phyloP scores from a whole-genome alignment of 2,888 invertebrate species.

The Oegoconia quadripuncta region DNA sequence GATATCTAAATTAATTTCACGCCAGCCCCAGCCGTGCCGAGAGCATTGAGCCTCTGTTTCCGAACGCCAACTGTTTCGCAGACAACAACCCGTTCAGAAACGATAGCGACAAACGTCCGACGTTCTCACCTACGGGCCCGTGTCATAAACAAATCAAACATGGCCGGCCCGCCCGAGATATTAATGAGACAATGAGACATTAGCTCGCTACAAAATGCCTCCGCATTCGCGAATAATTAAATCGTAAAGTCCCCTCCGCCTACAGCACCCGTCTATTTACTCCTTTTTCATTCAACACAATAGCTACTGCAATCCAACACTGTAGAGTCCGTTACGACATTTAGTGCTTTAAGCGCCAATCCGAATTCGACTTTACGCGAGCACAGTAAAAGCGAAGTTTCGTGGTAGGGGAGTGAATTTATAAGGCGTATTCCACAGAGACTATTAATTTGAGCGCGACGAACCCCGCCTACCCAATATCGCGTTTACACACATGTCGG shows the following conservation, averaged over 20 bases:
- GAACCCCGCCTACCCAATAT: conserved; percentile 73
- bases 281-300: conserved; percentile 80
- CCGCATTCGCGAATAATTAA: conserved; percentile 79
- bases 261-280: conserved; percentile 75
- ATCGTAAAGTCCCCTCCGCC: conserved; percentile 79
- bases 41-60: conserved; percentile 33
- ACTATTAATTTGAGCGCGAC: conserved; percentile 78
- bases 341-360: conserved; percentile 27
- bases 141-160: conserved; percentile 79
- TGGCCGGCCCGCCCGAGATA: conserved; percentile 74
- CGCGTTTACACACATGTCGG: conserved; percentile 74
- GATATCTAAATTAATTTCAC: conserved; percentile 36
- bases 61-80: conserved; percentile 28
- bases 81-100: conserved; percentile 31
- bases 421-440: conserved; percentile 72
- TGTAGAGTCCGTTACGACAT: conserved; percentile 50
- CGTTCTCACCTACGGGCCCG: conserved; percentile 59
- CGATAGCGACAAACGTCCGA: conserved; percentile 31
- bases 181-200: conserved; percentile 80
- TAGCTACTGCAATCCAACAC: conserved; percentile 72
- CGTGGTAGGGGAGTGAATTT: conserved; percentile 23
- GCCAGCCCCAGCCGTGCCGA: conserved; percentile 19
- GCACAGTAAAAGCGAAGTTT: conserved; percentile 29
- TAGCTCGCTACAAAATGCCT: conserved; percentile 79
- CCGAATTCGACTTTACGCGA: conserved; percentile 29